Base-by-base conservation (phyloP, 2,888 invertebrate genomes). In the Hypselothyrea guttata region DNA sequence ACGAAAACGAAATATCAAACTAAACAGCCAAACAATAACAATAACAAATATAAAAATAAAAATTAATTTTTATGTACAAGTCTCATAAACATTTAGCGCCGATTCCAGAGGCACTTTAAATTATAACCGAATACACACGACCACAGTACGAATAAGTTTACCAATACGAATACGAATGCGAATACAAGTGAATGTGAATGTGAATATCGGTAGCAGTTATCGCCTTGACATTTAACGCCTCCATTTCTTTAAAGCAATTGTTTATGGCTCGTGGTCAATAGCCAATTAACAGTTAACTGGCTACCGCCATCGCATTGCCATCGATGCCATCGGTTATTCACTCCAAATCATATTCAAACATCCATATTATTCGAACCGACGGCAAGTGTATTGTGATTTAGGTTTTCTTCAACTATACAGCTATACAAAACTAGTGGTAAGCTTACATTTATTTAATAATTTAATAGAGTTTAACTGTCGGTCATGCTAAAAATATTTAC, bases 21-120 rank as follows among this genome's bases (percentile, higher is more conserved):
- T 30, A 12, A 30, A 18, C 16, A 60, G 40, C 47, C 30, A 40
- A 35, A 60, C 42, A 8, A 53, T 38, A 47, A 56, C 53, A 57
- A 40, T 18, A 55, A 49, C 49, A 46, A 65, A 61, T 44, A 58
- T 47, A 58, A 41, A 53, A 63, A 64, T 30, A 55, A 40, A 48
- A 40, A 55, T 28, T 18, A 62, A 42, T 44, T 66, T 65, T 58
- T 52, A 65, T 58, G 63, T 55, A 53, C 55, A 59, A 58, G 54
- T 63, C 63, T 56, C 64, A 74, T 71, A 71, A 76, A 57, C 58
- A 63, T 61, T 77, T 60, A 55, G 42, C 59, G 59, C 41, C 59
- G 45, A 55, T 62, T 7, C 34, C 11, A 28, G 35, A 47, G 45
- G 22, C 31, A 53, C 53, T 60, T 71, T 64, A 57, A 75, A 75